Base-by-base conservation (phyloP, 2,797 vertebrate genomes). In the Tolypeutes matacus region DNA sequence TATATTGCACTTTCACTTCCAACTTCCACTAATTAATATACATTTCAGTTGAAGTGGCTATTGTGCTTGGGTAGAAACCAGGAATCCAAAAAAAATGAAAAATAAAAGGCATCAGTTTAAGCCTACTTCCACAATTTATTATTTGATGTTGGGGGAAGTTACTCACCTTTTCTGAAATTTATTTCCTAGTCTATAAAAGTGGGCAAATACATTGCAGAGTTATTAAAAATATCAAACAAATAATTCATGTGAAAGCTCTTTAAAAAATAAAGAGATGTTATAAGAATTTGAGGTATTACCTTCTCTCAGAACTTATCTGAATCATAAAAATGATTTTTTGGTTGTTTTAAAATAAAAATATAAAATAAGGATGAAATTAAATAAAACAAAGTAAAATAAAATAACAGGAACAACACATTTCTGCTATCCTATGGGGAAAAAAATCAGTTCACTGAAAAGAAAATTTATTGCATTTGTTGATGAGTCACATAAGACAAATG, bases 361-460 rank as follows among this genome's bases (percentile, higher is more conserved):
- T 34, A 23, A 95, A 72, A 72, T 31, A 53, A 78, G 96, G 27
- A 60, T 78, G 88, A 97, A 82, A 53, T 18, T 4, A 18, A 91
- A 80, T 64, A 76, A 53, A 67, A 60, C 4, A 36, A 86, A 95
- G 23, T 46, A 62, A 60, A 29, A 56, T 56, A 84, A 91, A 93
- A 42, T 69, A 84, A 65, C 4, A 92, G 17, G 4, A 53, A 29
- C 1, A 92, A 46, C 94, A 77, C 67, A 60, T 81, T 82, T 87
- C 29, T 85, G 23, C 31, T 76, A 34, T 11, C 78, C 5, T 21
- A n/a, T 25, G 29, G 34, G 56, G n/a, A n/a, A 51, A 82, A 73
- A 86, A 75, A 80, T 7, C 67, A 92, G 5, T 73, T 27, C 17
- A 88, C 92, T 92, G 78, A n/a, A 83, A 64, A 72, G 10, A 81